Conservation (phyloP, 2,113 vertebrate genomes). For the Nothocercus nigrocapillus region DNA sequence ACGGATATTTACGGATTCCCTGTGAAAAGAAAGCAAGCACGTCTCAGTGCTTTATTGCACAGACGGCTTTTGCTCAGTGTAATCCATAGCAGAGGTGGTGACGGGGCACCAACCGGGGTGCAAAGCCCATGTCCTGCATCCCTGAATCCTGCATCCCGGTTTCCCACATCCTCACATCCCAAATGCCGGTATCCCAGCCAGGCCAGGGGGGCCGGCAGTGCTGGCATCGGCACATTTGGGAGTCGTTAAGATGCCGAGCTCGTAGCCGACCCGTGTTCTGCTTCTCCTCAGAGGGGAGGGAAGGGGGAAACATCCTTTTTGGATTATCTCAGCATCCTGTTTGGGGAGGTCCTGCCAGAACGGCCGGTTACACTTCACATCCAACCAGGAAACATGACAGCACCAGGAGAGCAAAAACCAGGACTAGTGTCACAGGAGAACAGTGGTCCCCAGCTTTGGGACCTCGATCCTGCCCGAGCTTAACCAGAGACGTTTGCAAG, state of each 20-base stretch:
- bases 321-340: constrained; percentile 37
- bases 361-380: neutral
- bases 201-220: no score
- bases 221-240: neutral
- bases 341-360: neutral
- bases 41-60: neutral
- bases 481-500: neutral
- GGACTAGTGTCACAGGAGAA: neutral
- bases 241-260: neutral
- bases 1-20: neutral
- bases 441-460: neutral
- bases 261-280: neutral
- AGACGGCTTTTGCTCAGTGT: neutral
- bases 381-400: neutral
- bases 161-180: no score
- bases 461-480: neutral
- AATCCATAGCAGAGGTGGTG: neutral
- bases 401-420: neutral
- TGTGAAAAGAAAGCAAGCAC: rapidly evolving
- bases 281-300: neutral
- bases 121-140: no score
- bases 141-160: no score
- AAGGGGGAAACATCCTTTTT: neutral
- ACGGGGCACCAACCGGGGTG: no score
- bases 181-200: no score